A percentile compares a stretch with the other conserved stretches of the same genome.
These are phyloP conservation scores for Vulpes vulpes DNA, from an alignment of 2,113 vertebrate genomes.

Conservation along the genomic window DNA sequence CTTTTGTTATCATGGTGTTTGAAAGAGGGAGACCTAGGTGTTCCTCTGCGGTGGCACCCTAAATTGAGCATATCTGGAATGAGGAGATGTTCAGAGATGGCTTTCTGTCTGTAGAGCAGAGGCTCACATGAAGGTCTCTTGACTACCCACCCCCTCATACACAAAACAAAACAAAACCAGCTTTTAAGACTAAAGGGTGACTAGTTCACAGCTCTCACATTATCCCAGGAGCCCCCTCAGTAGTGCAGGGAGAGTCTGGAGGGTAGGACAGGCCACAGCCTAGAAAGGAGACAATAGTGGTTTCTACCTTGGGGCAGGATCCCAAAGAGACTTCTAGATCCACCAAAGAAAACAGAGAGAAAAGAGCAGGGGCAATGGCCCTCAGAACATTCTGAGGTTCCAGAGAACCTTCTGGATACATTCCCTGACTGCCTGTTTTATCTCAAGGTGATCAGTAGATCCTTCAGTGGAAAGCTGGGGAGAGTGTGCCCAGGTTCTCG, in stretches of 20 bases:
- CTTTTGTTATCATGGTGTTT: background rate
- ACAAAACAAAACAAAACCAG: background rate
- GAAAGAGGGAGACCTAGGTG: background rate
- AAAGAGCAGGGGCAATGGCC: background rate
- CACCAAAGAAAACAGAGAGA: background rate
- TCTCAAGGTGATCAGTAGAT: background rate
- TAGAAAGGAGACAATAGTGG: background rate
- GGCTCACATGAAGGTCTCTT: background rate
- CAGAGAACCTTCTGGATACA: slow-evolving; percentile 1
- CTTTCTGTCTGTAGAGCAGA: background rate
- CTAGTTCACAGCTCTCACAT: background rate
- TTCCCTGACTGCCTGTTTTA: background rate
- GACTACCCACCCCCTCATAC: rapidly evolving
- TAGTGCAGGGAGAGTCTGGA: background rate
- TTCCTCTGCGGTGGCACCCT: background rate
- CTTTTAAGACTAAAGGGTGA: background rate
- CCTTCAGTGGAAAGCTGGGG: background rate
- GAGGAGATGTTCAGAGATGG: background rate
- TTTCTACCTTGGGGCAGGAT: background rate
- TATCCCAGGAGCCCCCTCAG: background rate
- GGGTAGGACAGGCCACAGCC: background rate
- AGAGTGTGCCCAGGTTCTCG: background rate
- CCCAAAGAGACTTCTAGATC: background rate
- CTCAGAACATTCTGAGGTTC: background rate
- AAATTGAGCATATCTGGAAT: background rate